phyloP scores from a whole-genome alignment of 2,888 invertebrate genomes.

The Timema podura region DNA sequence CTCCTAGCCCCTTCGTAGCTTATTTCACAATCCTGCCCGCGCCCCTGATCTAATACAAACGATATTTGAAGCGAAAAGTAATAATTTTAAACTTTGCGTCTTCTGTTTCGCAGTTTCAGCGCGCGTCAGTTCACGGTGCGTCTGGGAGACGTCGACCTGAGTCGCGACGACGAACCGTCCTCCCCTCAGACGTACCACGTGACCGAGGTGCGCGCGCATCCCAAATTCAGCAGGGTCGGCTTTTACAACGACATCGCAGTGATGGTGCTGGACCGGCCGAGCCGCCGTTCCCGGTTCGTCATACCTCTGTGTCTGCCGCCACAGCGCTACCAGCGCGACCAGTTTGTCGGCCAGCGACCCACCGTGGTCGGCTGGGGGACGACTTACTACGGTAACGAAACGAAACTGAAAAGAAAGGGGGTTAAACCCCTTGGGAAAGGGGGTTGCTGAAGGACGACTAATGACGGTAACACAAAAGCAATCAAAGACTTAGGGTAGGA shows the following conservation, averaged over 20 bases:
- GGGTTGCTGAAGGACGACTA: too few species aligned
- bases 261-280: conserved; percentile 67
- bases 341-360: conserved; percentile 69
- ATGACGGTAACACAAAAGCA: too few species aligned
- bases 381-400: conserved; percentile 65
- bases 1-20: too few species aligned
- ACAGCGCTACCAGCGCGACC: conserved; percentile 52
- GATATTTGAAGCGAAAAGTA: too few species aligned
- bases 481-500: too few species aligned
- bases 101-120: conserved; percentile 62
- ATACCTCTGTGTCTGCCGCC: conserved; percentile 82
- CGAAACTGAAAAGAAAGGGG: neutral
- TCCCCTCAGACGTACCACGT: conserved; percentile 76
- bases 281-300: conserved; percentile 77
- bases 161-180: conserved; percentile 79
- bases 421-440: too few species aligned
- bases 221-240: conserved; percentile 82
- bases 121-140: conserved; percentile 86
- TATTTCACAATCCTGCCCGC: too few species aligned
- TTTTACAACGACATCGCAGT: conserved; percentile 93
- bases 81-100: too few species aligned
- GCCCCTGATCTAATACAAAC: too few species aligned
- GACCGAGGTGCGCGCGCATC: conserved; percentile 74
- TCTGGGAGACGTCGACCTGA: conserved; percentile 82
- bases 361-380: conserved; percentile 94